A percentile compares a stretch with the other conserved stretches of the same genome.
Conservation (phyloP, 2,113 vertebrate genomes). For the Andinoacara biseriatus region DNA sequence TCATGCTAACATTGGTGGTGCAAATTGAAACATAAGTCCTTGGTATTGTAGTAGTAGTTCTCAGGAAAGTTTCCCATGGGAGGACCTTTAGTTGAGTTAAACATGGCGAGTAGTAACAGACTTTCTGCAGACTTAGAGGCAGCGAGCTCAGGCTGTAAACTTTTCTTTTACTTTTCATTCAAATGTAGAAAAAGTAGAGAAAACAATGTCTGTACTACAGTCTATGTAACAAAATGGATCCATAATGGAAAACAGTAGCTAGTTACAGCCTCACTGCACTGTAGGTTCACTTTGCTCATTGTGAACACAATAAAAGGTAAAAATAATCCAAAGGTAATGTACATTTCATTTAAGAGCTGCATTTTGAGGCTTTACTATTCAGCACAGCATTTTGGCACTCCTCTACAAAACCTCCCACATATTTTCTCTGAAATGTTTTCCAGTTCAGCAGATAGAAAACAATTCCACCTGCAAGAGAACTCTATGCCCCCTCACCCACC, state of each 20-base stretch:
- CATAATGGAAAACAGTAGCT: neutral
- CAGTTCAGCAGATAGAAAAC: slow-evolving; percentile 71
- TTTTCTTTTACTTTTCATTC: neutral
- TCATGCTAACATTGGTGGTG: neutral
- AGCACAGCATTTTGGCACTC: slow-evolving; percentile 42
- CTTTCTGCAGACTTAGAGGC: neutral
- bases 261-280: neutral
- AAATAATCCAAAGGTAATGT: neutral
- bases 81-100: neutral
- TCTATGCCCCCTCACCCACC: slow-evolving; percentile 57
- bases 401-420: slow-evolving; percentile 59
- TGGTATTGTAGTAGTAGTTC: neutral
- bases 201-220: neutral
- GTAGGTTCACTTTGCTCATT: neutral
- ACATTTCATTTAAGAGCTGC: slow-evolving; percentile 16
- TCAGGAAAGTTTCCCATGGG: neutral
- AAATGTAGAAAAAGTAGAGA: neutral
- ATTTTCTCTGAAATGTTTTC: slow-evolving; percentile 66
- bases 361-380: slow-evolving; percentile 34
- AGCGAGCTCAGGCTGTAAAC: neutral
- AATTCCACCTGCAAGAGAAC: slow-evolving; percentile 70
- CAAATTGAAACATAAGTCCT: neutral
- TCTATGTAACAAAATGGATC: neutral
- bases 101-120: neutral
- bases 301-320: neutral